These are phyloP conservation scores for Macrochelys suwanniensis DNA, from an alignment of 2,797 vertebrate species.

Conservation along the genomic window DNA sequence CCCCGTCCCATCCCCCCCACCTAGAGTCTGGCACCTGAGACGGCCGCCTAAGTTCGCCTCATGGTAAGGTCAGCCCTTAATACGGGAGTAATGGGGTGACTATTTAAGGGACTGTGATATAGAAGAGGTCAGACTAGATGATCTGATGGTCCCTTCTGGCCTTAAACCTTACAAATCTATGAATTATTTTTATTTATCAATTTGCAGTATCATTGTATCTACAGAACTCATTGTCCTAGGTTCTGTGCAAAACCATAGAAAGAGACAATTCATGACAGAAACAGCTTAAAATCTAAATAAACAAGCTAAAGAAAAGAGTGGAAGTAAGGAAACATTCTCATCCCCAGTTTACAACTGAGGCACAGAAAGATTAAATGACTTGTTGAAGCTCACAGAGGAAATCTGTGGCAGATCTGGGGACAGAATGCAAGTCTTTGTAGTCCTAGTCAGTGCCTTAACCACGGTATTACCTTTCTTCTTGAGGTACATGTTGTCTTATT, in stretches of 20 bases:
- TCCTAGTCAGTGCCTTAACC: background rate
- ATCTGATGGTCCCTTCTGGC: background rate
- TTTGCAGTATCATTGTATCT: background rate
- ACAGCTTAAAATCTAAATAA: background rate
- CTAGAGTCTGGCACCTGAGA: no score
- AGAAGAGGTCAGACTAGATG: background rate
- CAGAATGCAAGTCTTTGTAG: background rate
- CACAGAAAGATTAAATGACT: background rate
- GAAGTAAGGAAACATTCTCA: accelerated
- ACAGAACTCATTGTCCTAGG: background rate
- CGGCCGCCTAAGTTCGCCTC: no score
- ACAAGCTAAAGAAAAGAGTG: background rate
- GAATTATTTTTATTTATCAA: background rate
- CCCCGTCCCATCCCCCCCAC: no score
- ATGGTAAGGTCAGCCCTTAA: no score
- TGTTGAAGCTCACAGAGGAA: background rate
- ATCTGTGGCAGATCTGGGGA: background rate
- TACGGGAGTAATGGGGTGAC: background rate
- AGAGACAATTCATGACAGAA: background rate
- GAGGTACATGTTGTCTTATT: background rate
- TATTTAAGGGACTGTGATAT: background rate
- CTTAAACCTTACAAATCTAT: background rate
- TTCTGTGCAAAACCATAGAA: background rate
- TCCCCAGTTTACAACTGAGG: background rate
- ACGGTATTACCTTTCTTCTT: background rate